Percentiles rank a stretch among this genome's conserved stretches.
Evolutionary conservation across 2,113 vertebrate species (phyloP).

Genomic region (Grammomys surdaster): DNA sequence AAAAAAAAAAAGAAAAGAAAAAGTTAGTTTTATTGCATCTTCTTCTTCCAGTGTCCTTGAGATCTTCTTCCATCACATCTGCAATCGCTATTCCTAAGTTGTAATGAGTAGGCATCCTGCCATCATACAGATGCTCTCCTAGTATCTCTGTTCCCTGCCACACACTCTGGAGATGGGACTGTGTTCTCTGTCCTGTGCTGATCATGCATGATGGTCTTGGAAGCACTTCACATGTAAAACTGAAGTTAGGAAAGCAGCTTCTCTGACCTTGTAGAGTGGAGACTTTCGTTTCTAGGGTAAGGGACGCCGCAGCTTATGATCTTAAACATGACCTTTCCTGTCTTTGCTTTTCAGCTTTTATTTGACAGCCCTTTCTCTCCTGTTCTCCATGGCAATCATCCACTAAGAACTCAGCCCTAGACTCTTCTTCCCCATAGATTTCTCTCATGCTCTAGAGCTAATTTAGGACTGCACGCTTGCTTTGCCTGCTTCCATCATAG

Average conservation of each 20-base stretch:
- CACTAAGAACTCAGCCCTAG: background rate
- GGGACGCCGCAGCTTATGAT: background rate
- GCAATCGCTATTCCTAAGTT: background rate
- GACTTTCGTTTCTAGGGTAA: background rate
- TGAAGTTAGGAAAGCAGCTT: background rate
- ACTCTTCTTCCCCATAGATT: background rate
- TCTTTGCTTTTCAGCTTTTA: background rate
- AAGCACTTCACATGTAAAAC: background rate
- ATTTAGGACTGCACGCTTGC: background rate
- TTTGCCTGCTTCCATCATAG: background rate
- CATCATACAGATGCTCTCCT: background rate
- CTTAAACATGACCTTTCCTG: background rate
- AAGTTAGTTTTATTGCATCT: background rate
- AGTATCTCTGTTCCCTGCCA: background rate
- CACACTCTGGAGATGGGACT: background rate
- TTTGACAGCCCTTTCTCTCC: background rate
- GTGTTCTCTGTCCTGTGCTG: background rate
- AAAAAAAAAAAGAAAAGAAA: background rate
- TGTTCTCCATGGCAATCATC: background rate
- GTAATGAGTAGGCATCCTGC: background rate
- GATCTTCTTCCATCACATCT: background rate
- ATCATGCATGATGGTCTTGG: background rate
- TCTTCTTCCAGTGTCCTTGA: background rate
- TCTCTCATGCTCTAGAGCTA: background rate
- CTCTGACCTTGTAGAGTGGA: background rate